phyloP scores from a whole-genome alignment of 2,797 vertebrate species.

The Esox lucius region DNA sequence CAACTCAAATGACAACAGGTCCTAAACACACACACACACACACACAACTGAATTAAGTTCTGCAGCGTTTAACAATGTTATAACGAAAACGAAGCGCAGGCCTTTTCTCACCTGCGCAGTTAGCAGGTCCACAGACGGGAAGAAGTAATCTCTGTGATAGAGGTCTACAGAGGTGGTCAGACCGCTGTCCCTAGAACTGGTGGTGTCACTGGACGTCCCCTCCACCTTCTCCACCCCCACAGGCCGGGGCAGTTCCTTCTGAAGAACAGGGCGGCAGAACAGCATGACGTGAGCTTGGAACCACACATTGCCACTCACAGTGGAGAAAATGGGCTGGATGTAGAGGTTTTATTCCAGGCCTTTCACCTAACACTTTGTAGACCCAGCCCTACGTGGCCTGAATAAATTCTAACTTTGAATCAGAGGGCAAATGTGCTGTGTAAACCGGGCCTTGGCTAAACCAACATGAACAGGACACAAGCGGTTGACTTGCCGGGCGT shows the following conservation, averaged over 20 bases:
- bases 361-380: neutral
- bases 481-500: conserved; percentile 65
- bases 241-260: conserved; percentile 65
- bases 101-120: conserved; percentile 86
- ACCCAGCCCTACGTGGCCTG: neutral
- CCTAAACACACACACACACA: conserved; percentile 67
- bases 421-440: neutral
- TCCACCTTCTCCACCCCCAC: conserved; percentile 47
- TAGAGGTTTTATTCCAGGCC: neutral
- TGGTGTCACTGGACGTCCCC: conserved; percentile 68
- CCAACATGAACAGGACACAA: neutral
- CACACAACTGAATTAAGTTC: neutral
- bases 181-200: conserved; percentile 49
- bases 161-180: conserved; percentile 63
- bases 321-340: neutral
- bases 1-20: conserved; percentile 94
- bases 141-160: conserved; percentile 84
- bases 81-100: neutral
- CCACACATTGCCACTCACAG: neutral
- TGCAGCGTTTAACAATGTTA: neutral
- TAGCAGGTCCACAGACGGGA: conserved; percentile 93
- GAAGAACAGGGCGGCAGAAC: conserved; percentile 10
- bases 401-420: neutral
- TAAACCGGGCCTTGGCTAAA: neutral
- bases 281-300: neutral